Evolutionary conservation across 2,797 vertebrate species (phyloP).

Genomic region (Chaunax sp.): DNA sequence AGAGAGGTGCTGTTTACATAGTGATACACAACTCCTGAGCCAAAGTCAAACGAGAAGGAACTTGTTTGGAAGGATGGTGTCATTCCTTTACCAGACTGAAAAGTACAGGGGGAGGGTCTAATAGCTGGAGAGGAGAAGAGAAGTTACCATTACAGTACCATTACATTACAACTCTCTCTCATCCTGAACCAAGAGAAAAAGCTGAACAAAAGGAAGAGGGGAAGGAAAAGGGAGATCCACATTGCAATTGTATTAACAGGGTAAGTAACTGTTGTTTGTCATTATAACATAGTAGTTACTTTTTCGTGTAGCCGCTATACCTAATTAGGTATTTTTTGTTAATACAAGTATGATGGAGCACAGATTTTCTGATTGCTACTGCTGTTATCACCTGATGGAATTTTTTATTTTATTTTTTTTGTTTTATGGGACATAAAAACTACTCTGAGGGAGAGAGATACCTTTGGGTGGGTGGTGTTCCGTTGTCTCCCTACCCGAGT

Average conservation of each 20-base stretch:
- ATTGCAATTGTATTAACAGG: conserved; percentile 43
- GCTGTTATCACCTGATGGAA: background rate
- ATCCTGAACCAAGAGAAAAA: conserved; percentile 52
- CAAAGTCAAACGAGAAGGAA: conserved; percentile 83
- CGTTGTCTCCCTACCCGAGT: background rate
- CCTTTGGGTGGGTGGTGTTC: background rate
- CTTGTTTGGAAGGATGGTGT: conserved; percentile 87
- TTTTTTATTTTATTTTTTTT: too few species aligned
- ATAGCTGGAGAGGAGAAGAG: conserved; percentile 68
- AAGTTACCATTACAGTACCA: conserved; percentile 71
- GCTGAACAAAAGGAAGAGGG: conserved; percentile 54
- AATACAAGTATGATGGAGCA: conserved; percentile 1
- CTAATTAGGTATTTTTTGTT: conserved; percentile 58
- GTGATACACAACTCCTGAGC: conserved; percentile 76
- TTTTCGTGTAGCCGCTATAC: too few species aligned
- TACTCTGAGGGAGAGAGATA: background rate
- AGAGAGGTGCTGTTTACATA: conserved; percentile 77
- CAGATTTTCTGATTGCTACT: background rate
- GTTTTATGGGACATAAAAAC: background rate
- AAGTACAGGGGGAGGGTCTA: conserved; percentile 81
- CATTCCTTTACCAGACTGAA: conserved; percentile 82
- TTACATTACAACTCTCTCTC: conserved; percentile 66
- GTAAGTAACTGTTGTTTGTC: conserved; percentile 48
- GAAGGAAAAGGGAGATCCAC: conserved; percentile 37
- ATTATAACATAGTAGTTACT: background rate